Evolutionary conservation across 2,113 vertebrate genomes (phyloP).

Genomic region (Thymallus thymallus): DNA sequence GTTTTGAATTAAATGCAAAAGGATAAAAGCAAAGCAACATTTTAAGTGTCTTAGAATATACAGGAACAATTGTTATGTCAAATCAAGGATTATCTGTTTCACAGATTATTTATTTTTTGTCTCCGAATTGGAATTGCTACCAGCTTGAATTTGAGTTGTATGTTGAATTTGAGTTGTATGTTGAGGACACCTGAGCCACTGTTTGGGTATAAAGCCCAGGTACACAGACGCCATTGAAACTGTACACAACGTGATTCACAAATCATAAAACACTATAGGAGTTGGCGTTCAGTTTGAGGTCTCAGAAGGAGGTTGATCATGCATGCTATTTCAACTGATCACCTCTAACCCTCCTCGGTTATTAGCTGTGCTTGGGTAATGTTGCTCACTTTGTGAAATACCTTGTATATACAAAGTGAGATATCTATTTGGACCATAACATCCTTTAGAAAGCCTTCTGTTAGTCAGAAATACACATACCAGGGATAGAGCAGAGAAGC

Average conservation of each 20-base stretch:
- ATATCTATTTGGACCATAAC: conserved; percentile 31
- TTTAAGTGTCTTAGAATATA: not conserved
- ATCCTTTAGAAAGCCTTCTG: conserved; percentile 25
- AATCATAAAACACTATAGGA: conserved; percentile 45
- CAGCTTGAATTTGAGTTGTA: not conserved
- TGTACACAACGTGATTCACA: conserved; percentile 59
- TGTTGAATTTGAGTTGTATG: not conserved
- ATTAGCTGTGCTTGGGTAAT: conserved; percentile 10
- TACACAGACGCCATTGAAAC: conserved; percentile 26
- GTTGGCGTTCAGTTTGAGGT: conserved; percentile 3
- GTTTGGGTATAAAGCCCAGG: conserved; percentile 35
- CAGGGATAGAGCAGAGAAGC: not conserved
- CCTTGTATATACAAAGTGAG: conserved; percentile 23
- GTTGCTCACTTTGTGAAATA: conserved; percentile 36
- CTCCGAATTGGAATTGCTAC: not conserved
- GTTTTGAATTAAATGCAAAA: not conserved
- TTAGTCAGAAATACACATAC: conserved; percentile 30
- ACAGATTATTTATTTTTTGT: not conserved
- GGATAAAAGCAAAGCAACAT: conserved; percentile 1
- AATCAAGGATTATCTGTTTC: not conserved
- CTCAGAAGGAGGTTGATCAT: conserved; percentile 37
- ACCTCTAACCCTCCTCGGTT: conserved; percentile 1
- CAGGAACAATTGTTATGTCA: not conserved
- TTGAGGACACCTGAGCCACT: conserved; percentile 29
- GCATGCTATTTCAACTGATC: conserved; percentile 32